Percentiles rank a stretch among this genome's conserved stretches.
Conservation (phyloP, 2,888 invertebrate genomes). For the Eilema caniola region DNA sequence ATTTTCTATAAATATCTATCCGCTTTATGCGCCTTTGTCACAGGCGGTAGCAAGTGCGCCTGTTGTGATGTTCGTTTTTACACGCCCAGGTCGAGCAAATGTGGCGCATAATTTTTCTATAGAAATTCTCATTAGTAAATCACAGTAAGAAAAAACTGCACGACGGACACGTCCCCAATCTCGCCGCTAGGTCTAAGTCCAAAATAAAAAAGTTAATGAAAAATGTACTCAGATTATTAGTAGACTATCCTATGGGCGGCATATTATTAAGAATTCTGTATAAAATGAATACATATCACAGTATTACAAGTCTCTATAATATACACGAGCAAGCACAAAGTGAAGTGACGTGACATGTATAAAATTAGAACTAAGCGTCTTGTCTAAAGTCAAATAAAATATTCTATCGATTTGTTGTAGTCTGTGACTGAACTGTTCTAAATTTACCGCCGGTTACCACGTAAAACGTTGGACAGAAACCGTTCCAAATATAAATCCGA, state of each 20-base stretch:
- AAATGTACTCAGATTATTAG: no score
- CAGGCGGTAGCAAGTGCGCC: neutral
- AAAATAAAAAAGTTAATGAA: neutral
- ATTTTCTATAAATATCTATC: no score
- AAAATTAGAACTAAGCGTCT: neutral
- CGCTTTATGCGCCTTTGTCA: neutral
- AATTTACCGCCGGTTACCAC: constrained; percentile 14
- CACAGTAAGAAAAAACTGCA: no score
- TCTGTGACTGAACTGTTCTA: constrained; percentile 4
- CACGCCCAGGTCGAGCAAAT: neutral
- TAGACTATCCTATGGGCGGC: no score
- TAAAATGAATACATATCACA: neutral
- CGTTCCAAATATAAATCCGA: constrained; percentile 17
- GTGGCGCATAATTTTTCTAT: no score
- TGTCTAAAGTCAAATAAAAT: neutral
- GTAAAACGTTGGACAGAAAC: neutral
- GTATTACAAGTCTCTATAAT: neutral
- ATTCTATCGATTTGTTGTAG: neutral
- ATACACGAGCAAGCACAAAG: neutral
- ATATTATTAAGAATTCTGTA: neutral
- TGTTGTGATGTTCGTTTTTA: neutral
- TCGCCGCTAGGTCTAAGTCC: neutral
- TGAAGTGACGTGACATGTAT: neutral
- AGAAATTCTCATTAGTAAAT: no score
- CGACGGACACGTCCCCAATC: neutral